A percentile compares a stretch with the other conserved stretches of the same genome.
phyloP scores from a whole-genome alignment of 2,797 vertebrate genomes.

The Pantherophis vulpinus region DNA sequence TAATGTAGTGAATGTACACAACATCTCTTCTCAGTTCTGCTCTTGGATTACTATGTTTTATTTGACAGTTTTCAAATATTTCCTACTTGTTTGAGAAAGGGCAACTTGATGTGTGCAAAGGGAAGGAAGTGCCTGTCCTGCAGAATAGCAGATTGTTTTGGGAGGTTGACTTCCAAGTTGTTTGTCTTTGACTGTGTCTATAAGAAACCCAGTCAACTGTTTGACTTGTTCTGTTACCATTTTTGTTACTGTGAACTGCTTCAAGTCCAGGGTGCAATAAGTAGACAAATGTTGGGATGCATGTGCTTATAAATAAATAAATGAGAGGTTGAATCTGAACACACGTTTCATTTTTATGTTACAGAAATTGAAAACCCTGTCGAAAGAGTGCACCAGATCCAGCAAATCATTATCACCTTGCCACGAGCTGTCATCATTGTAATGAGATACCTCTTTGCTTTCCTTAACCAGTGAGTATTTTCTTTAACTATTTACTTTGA shows the following conservation, averaged over 20 bases:
- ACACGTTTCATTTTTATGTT: constrained; percentile 50
- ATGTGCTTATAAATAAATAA: background rate
- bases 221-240: background rate
- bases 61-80: background rate
- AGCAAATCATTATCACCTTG: constrained; percentile 89
- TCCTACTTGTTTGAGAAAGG: background rate
- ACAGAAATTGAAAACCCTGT: constrained; percentile 86
- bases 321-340: background rate
- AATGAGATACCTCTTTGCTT: constrained; percentile 98
- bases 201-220: background rate
- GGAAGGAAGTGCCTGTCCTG: background rate
- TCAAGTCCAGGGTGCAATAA: background rate
- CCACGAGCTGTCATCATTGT: constrained; percentile 90
- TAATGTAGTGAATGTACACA: background rate
- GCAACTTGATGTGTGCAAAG: background rate
- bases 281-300: background rate
- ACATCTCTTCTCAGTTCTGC: background rate
- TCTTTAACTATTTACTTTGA: background rate
- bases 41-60: background rate
- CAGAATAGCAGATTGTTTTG: background rate
- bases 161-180: background rate
- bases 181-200: background rate
- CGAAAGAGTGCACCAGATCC: constrained; percentile 93
- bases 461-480: constrained; percentile 93
- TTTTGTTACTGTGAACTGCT: background rate